Evolutionary conservation across 2,113 vertebrate species (phyloP), one percentile per base, ranked within the genome.

Genomic region (Oceanodroma tethys): DNA sequence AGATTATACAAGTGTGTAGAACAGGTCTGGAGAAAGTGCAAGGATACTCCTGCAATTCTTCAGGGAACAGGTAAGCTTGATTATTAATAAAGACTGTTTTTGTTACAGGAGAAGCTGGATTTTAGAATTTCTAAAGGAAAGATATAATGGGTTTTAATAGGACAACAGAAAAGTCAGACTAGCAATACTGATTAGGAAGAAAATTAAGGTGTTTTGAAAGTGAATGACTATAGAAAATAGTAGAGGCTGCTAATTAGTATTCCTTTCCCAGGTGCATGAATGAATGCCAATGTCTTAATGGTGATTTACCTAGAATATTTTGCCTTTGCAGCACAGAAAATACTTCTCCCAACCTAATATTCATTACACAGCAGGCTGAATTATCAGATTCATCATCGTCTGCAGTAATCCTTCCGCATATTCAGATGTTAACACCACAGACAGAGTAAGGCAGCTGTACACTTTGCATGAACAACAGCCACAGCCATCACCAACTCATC

Each of bases 351-450:
- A 96, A 90, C 25, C 88, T 93, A 62, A 96, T 97, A 68, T 98
- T 99, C 93, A 97, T 98, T 97, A 99, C 98, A 38, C 96, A 99
- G 95, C 97, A 98, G 94, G 96, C 93, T 45, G 70, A 98, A 62
- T 36, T 97, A 93, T 95, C 97, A 58, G 81, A 96, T 70, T 93
- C 88, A 76, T 90, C 95, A 43, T 94, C 95, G 40, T 92, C 90
- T 88, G 84, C 94, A 94, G 82, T 94, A 92, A 56, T 94, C 30
- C 67, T 98, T 65, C 95, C 88, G 7, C 81, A 74, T 87, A 95
- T 95, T 91, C 90, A 97, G 85, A 93, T 94, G 86, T 68, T 52
- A 83, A 40, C 34, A 71, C 90, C 73, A 19, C 21, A 95, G 56
- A 53, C 13, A 59, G 22, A 92, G 81, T 93, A 97, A 97, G 63